Conservation (phyloP, 1,140 invertebrate species). For the Acromyrmex echinatior region DNA sequence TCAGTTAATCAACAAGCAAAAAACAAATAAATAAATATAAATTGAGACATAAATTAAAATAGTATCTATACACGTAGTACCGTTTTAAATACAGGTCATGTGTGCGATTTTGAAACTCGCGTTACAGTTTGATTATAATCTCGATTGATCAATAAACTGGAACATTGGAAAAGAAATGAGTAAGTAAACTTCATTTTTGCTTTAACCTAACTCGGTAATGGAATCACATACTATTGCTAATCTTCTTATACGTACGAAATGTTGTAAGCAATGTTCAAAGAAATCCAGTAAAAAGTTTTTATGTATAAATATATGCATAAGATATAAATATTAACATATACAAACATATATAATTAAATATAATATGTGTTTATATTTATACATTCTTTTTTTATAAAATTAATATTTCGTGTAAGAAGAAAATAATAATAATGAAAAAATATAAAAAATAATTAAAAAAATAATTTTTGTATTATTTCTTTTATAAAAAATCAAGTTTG, state of each 20-base stretch:
- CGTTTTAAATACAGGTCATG: slow-evolving; percentile 15
- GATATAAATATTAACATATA: too few relatives aligned
- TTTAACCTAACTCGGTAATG: not conserved
- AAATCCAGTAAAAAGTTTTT: too few relatives aligned
- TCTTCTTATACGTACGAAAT: not conserved
- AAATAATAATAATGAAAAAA: too few relatives aligned
- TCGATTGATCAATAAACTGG: not conserved
- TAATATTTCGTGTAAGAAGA: too few relatives aligned
- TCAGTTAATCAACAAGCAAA: not conserved
- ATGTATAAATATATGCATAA: too few relatives aligned
- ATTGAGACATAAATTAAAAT: slow-evolving; percentile 49
- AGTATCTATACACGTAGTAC: not conserved
- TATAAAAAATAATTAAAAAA: too few relatives aligned
- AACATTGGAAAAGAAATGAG: not conserved
- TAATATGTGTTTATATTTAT: too few relatives aligned
- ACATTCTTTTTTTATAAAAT: too few relatives aligned
- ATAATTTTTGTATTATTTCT: too few relatives aligned
- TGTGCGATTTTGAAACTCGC: not conserved
- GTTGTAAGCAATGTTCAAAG: not conserved
- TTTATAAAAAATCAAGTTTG: too few relatives aligned
- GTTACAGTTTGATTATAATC: slow-evolving; percentile 9
- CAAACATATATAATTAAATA: too few relatives aligned
- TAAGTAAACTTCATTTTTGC: not conserved
- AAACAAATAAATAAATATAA: slow-evolving; percentile 13
- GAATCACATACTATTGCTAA: not conserved